Evolutionary conservation across 2,888 invertebrate genomes (phyloP).

Genomic region (Tholera decimalis): DNA sequence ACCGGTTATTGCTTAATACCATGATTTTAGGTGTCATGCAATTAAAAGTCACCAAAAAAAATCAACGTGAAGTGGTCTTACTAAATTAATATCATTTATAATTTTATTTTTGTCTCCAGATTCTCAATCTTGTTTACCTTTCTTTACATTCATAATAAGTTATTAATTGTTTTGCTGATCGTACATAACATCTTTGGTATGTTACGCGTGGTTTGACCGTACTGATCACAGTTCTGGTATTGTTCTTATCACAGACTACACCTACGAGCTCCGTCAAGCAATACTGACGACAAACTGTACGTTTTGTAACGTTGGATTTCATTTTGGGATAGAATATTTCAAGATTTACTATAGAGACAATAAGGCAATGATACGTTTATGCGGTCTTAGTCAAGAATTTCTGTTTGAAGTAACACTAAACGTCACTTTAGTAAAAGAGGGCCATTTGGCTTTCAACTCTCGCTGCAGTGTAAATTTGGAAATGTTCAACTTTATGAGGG

Average conservation of each 20-base stretch:
- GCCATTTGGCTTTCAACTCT: not conserved
- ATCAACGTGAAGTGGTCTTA: no score
- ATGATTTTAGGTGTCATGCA: no score
- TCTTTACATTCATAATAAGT: no score
- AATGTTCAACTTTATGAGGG: no score
- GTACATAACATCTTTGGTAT: slow-evolving; percentile 64
- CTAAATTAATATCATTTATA: no score
- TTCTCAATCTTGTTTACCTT: no score
- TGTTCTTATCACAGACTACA: slow-evolving; percentile 80
- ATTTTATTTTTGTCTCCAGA: no score
- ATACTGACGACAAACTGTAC: slow-evolving; percentile 30
- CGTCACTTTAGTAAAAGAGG: not conserved
- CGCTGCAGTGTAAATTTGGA: not conserved
- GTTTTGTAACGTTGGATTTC: slow-evolving; percentile 20
- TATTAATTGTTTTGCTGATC: slow-evolving; percentile 59
- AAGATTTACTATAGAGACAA: not conserved
- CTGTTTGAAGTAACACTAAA: not conserved
- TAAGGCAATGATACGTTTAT: not conserved
- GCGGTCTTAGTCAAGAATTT: no score
- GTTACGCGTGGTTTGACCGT: slow-evolving; percentile 75
- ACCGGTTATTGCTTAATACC: no score
- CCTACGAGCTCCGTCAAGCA: slow-evolving; percentile 61
- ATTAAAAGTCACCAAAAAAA: no score
- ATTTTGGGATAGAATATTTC: slow-evolving; percentile 21
- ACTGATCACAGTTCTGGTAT: slow-evolving; percentile 80